phyloP scores from a whole-genome alignment of 2,888 invertebrate species.

The Hylaea fasciaria region DNA sequence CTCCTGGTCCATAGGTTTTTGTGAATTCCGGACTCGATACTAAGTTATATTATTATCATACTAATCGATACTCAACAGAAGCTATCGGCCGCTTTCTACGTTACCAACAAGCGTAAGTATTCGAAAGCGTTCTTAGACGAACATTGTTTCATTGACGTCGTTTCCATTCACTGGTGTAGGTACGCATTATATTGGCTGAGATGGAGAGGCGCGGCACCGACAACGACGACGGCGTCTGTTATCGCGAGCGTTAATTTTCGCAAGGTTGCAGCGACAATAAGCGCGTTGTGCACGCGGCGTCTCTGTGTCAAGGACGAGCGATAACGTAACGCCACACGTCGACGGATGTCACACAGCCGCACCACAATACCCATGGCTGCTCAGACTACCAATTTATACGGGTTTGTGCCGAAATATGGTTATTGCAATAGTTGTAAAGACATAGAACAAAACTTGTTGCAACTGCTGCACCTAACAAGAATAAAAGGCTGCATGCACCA shows the following conservation, averaged over 20 bases:
- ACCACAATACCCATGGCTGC: conserved; percentile 40
- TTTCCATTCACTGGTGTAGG: conserved; percentile 52
- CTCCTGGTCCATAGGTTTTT: conserved; percentile 42
- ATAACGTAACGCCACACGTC: conserved; percentile 70
- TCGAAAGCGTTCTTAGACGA: background rate
- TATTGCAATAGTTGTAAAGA: background rate
- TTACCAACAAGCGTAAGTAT: too few relatives aligned
- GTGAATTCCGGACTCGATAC: background rate
- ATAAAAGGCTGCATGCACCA: too few relatives aligned
- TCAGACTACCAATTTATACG: background rate
- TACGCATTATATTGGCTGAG: conserved; percentile 41
- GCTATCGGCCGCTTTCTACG: too few relatives aligned
- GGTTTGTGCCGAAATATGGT: background rate
- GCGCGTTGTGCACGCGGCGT: conserved; percentile 77
- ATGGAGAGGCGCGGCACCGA: conserved; percentile 48
- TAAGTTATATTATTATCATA: background rate
- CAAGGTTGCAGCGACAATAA: conserved; percentile 82
- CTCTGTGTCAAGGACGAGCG: conserved; percentile 84
- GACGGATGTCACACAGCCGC: conserved; percentile 58
- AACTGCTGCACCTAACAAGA: too few relatives aligned
- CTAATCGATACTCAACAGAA: too few relatives aligned
- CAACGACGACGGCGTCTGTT: conserved; percentile 60
- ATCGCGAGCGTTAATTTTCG: conserved; percentile 76
- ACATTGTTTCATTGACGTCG: conserved; percentile 52
- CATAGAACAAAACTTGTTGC: too few relatives aligned